Conservation (phyloP, 2,113 vertebrate species). For the Myrmecophaga tridactyla region DNA sequence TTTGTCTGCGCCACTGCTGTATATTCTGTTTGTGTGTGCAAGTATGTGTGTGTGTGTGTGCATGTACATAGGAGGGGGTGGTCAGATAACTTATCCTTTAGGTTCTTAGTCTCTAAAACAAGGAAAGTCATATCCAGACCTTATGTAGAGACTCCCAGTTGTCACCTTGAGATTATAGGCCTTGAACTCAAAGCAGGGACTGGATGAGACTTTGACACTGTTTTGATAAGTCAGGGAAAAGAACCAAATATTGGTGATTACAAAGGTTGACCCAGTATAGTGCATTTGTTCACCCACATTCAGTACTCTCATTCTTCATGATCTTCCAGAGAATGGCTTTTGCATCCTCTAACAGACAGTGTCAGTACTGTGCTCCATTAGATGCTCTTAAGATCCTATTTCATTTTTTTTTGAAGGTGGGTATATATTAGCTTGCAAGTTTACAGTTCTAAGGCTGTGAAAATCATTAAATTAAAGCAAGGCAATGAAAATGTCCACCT, state of each 20-base stretch:
- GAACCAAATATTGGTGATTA: neutral
- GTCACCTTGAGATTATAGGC: neutral
- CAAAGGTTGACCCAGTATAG: neutral
- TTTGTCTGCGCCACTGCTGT: neutral
- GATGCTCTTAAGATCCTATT: neutral
- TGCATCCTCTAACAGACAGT: neutral
- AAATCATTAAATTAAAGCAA: too few species aligned
- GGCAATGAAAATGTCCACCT: too few species aligned
- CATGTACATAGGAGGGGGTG: accelerated
- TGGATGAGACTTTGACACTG: neutral
- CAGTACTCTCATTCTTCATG: neutral
- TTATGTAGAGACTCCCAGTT: neutral
- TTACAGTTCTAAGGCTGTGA: too few species aligned
- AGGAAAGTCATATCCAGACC: neutral
- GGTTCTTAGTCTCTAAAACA: neutral
- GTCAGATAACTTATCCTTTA: neutral
- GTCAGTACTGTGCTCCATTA: neutral
- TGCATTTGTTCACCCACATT: neutral
- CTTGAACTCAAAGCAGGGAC: neutral
- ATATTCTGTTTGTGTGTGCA: neutral
- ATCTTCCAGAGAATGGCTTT: neutral
- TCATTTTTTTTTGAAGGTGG: neutral
- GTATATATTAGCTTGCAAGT: too few species aligned
- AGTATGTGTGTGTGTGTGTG: neutral
- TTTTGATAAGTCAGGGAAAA: neutral